Percentiles rank a stretch among this genome's conserved stretches.
Conservation (phyloP, 2,113 vertebrate genomes). For the Dicentrarchus labrax region DNA sequence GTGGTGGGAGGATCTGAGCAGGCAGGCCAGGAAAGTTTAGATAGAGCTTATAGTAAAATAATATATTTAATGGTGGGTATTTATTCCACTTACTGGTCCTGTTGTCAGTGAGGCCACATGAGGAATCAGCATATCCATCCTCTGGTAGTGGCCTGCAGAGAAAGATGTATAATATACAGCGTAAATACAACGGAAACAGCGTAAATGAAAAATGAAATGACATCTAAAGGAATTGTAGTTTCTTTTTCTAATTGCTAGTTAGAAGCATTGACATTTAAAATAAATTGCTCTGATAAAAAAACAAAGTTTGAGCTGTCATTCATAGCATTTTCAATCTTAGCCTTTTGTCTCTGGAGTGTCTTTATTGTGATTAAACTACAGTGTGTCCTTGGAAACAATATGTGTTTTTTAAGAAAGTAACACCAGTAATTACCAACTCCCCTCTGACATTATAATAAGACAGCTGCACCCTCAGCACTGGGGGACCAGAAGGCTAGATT, state of each 20-base stretch:
- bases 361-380: conserved; percentile 3
- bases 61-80: not conserved
- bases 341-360: conserved; percentile 1
- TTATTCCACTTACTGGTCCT: conserved; percentile 86
- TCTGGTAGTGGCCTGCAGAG: conserved; percentile 89
- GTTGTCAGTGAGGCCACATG: conserved; percentile 86
- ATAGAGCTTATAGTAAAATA: not conserved
- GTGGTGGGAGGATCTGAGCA: conserved; percentile 88
- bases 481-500: conserved; percentile 25
- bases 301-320: not conserved
- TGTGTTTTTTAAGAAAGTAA: conserved; percentile 35
- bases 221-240: not conserved
- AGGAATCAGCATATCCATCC: conserved; percentile 86
- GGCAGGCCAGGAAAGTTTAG: not conserved
- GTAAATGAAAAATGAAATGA: not conserved
- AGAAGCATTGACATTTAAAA: not conserved
- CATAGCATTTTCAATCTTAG: not conserved
- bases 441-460: conserved; percentile 53
- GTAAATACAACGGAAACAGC: conserved; percentile 1
- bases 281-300: not conserved
- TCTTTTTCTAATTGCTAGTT: not conserved
- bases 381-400: conserved; percentile 4
- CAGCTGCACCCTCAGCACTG: conserved; percentile 13
- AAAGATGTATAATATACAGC: not conserved
- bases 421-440: conserved; percentile 56